Evolutionary conservation across 2,888 invertebrate species (phyloP).

Genomic region (Athalia circularis): DNA sequence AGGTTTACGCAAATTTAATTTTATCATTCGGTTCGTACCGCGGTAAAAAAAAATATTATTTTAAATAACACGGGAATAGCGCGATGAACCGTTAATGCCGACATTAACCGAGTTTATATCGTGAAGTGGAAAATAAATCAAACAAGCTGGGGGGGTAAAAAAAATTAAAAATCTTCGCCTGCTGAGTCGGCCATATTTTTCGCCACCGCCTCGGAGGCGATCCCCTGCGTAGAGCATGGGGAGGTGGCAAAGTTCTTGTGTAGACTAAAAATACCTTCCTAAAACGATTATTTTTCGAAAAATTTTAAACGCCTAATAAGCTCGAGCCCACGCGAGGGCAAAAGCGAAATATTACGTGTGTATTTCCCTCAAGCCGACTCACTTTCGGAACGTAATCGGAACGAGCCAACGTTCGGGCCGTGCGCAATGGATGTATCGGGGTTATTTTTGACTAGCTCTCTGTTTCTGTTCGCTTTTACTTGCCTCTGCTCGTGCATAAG

Average conservation of each 20-base stretch:
- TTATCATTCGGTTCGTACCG: not conserved
- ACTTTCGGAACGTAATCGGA: slow-evolving; percentile 13
- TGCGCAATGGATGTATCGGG: slow-evolving; percentile 34
- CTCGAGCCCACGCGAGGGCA: slow-evolving; percentile 31
- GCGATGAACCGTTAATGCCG: not conserved
- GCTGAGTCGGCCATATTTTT: slow-evolving; percentile 20
- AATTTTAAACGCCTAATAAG: slow-evolving; percentile 25
- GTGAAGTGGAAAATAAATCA: slow-evolving; percentile 18
- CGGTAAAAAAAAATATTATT: not conserved
- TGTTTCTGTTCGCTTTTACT: slow-evolving; percentile 47
- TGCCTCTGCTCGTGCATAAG: slow-evolving; percentile 72
- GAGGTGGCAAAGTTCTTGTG: not conserved
- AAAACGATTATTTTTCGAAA: slow-evolving; percentile 45
- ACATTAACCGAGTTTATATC: slow-evolving; percentile 6
- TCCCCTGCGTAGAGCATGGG: slow-evolving; percentile 10
- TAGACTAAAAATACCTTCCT: slow-evolving; percentile 35
- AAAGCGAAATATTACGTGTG: slow-evolving; percentile 45
- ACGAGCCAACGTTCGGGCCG: slow-evolving; percentile 43
- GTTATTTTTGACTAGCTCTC: slow-evolving; percentile 37
- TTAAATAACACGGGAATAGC: slow-evolving; percentile 6
- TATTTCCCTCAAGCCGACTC: not conserved
- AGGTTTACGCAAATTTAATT: not conserved
- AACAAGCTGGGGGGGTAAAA: slow-evolving; percentile 4
- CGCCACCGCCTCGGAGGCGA: slow-evolving; percentile 20
- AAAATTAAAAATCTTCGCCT: not conserved